Evolutionary conservation across 2,888 invertebrate genomes (phyloP), one percentile per base, ranked within the genome.

Genomic region (Troglohyphantes excavatus): DNA sequence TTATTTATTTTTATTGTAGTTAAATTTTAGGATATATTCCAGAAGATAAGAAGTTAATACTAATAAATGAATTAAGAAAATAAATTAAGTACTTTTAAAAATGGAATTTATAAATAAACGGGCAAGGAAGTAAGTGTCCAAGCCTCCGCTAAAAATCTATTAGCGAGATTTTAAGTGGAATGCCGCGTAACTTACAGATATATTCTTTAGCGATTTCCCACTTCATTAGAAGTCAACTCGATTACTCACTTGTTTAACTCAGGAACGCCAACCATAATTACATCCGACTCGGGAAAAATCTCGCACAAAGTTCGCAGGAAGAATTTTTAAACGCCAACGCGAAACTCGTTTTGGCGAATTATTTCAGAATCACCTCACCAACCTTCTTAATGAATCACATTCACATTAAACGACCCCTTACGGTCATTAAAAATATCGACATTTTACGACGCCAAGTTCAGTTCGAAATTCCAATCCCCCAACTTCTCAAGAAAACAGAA

Each of bases 351-450:
- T 27, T 59, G 19, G 21, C 29, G 23, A 65, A 65, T 43, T 63
- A 43, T 65, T 39, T 63, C 61, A 78, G 39, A 33, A 65, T 63
- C 61, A 63, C 33, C 33, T 61, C 65, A 1, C 33, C 61, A 26
- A 23, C 13, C 78, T 65, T 43, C 17, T 53, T 21, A 68, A 72
- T 46, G 53, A 17, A 63, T 26, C 9, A 23, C 43, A 39, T 46
- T n/a, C 63, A 43, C 63, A 72, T 23, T 46, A 53, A 72, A 11
- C 78, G n/a, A 39, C 19, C 33, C 61, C 61, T 33, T 63, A 1
- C 27, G 59, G 75, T 43, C 65, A 78, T 78, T 78, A 78, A 78
- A 72, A 78, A 78, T 63, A 78, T 78, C 78, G 78, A 43, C n/a
- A 59, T 59, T 53, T 75, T 59, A 23, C 29, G 19, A 29, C n/a